phyloP scores from a whole-genome alignment of 2,888 invertebrate species.

The Byasa hedistus region DNA sequence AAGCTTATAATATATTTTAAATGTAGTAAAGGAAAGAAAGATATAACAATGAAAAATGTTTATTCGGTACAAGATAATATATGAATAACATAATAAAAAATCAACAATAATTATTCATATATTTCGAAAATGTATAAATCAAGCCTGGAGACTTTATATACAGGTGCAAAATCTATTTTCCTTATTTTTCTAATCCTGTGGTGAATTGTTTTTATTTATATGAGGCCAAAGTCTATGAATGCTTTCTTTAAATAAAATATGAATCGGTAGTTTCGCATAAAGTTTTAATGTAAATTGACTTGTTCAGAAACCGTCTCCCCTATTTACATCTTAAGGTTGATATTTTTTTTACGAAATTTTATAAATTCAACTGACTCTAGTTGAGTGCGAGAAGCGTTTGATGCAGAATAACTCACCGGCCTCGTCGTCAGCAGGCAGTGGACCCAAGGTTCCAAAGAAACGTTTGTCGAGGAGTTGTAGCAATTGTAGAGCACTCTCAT shows the following conservation, averaged over 20 bases:
- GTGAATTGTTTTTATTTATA: no score
- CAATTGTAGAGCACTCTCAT: constrained; percentile 95
- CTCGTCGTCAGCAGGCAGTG: constrained; percentile 83
- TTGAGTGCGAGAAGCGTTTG: neutral
- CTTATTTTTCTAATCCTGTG: no score
- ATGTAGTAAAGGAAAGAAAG: neutral
- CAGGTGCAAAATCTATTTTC: no score
- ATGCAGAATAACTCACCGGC: constrained; percentile 76
- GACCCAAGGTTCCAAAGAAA: constrained; percentile 92
- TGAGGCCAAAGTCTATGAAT: no score
- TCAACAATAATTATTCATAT: neutral
- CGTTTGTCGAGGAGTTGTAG: constrained; percentile 96
- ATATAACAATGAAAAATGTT: neutral
- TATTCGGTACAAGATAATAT: neutral
- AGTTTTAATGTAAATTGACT: no score
- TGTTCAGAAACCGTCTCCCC: no score
- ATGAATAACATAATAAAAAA: neutral
- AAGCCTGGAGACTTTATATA: no score
- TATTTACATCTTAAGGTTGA: no score
- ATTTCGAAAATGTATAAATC: no score
- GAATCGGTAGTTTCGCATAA: no score
- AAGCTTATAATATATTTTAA: neutral
- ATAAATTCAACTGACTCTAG: neutral
- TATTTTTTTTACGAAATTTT: no score
- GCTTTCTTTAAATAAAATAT: no score